Evolutionary conservation across 2,113 vertebrate species (phyloP), one percentile per base, ranked within the genome.

Genomic region (Poecile atricapillus): DNA sequence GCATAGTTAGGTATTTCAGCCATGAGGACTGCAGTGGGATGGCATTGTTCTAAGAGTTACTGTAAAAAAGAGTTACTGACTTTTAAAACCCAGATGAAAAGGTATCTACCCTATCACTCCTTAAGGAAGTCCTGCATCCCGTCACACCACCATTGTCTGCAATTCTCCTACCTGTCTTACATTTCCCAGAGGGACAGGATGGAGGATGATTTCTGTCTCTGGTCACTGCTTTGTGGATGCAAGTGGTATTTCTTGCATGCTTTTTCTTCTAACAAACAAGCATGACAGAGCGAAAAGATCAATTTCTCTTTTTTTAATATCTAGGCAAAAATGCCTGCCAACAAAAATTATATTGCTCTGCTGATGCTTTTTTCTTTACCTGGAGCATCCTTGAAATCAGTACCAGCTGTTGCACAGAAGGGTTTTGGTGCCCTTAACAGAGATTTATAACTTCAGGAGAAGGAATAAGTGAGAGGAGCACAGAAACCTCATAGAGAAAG

Each of bases 321-420:
- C 67, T 37, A 60, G 68, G 33, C 68, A 1, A 7, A 95, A 87
- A 76, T 37, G 67, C 43, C 59, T 93, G 91, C 87, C 89, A 91
- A 79, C 71, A 91, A 78, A 43, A 91, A 90, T 87, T 88, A 83
- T 56, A 90, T 55, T 85, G 22, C 39, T 93, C 47, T 20, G 41
- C 20, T 85, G 30, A 47, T 11, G 21, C 39, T 63, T 89, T 84
- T 90, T 90, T 65, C 47, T 86, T 90, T 95, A 96, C 90, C 79
- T 94, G 83, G 8, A 94, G 76, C 83, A 92, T 90, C 83, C 44
- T 94, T 83, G 67, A 93, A 96, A 95, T 93, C 71, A 90, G 83
- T 86, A 90, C 83, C 93, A 96, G 75, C 90, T 97, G 95, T 77
- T 94, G 31, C 4, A 9, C 68, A 90, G 62, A 64, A 76, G 27